A percentile compares a stretch with the other conserved stretches of the same genome.
Conservation (phyloP, 92 coral and sea anemone genomes). For the Porites divaricata region DNA sequence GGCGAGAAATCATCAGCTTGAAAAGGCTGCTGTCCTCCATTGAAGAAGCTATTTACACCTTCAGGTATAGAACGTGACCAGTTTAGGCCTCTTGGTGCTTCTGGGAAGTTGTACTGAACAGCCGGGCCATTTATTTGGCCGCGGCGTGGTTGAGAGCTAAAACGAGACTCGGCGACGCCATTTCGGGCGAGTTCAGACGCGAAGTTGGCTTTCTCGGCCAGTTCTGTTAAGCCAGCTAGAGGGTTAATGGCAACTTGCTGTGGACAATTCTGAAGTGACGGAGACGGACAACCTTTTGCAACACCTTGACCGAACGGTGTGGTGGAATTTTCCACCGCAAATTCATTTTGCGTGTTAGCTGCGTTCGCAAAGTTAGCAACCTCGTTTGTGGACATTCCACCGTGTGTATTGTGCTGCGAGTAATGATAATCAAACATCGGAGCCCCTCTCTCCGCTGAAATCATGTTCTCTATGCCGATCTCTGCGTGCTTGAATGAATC, state of each 20-base stretch:
- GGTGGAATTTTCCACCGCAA: slow-evolving; percentile 45
- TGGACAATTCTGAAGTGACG: slow-evolving; percentile 53
- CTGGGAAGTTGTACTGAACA: slow-evolving; percentile 48
- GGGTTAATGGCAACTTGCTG: slow-evolving; percentile 63
- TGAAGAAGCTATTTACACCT: slow-evolving; percentile 8
- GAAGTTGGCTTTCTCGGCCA: slow-evolving; percentile 78
- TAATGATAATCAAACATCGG: slow-evolving; percentile 70
- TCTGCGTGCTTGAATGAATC: slow-evolving; percentile 32
- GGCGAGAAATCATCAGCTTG: slow-evolving; percentile 44
- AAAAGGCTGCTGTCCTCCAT: slow-evolving; percentile 30
- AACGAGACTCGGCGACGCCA: slow-evolving; percentile 94
- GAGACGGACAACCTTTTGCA: slow-evolving; percentile 29
- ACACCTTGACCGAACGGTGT: slow-evolving; percentile 45
- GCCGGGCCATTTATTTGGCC: slow-evolving; percentile 60
- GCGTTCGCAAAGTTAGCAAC: slow-evolving; percentile 67
- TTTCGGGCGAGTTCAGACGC: slow-evolving; percentile 53
- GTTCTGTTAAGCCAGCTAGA: slow-evolving; percentile 73
- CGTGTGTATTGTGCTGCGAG: slow-evolving; percentile 63
- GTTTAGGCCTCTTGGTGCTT: slow-evolving; percentile 37
- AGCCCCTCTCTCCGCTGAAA: slow-evolving; percentile 36
- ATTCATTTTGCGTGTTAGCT: slow-evolving; percentile 68
- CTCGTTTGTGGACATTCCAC: slow-evolving; percentile 71
- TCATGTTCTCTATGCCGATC: slow-evolving; percentile 3
- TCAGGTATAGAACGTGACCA: slow-evolving; percentile 27
- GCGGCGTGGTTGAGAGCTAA: slow-evolving; percentile 77